phyloP scores from a whole-genome alignment of 1,140 invertebrate genomes.

The Heliconius himera region DNA sequence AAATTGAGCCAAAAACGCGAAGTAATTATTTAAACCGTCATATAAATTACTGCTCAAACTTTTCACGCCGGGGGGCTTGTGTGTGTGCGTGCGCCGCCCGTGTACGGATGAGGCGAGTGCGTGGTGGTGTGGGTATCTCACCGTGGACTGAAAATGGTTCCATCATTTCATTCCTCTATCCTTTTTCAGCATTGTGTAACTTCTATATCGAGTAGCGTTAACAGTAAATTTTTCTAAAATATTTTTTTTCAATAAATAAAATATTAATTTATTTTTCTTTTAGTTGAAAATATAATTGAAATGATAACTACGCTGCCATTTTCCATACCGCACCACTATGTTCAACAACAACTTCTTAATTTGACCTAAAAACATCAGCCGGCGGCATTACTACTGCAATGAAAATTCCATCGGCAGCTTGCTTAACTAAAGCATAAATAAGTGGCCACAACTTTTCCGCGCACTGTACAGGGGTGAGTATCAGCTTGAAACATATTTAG shows the following conservation, averaged over 20 bases:
- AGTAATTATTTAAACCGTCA: slow-evolving; percentile 82
- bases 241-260: too few species aligned
- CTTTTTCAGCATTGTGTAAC: slow-evolving; percentile 75
- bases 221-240: slow-evolving; percentile 16
- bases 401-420: slow-evolving; percentile 14
- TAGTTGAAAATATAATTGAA: neutral
- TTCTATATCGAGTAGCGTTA: slow-evolving; percentile 55
- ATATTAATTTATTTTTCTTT: neutral
- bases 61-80: slow-evolving; percentile 61
- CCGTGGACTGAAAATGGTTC: slow-evolving; percentile 74
- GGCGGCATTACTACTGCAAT: slow-evolving; percentile 1
- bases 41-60: slow-evolving; percentile 81
- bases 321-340: neutral
- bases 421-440: slow-evolving; percentile 34
- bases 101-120: slow-evolving; percentile 24
- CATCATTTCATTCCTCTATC: slow-evolving; percentile 75
- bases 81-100: slow-evolving; percentile 50
- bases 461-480: slow-evolving; percentile 66
- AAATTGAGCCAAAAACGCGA: slow-evolving; percentile 79
- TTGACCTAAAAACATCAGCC: slow-evolving; percentile 1
- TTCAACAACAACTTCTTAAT: neutral
- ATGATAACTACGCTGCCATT: neutral
- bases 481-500: slow-evolving; percentile 80
- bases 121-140: slow-evolving; percentile 57
- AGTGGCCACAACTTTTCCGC: slow-evolving; percentile 47